phyloP scores from a whole-genome alignment of 2,113 vertebrate species.

The Mesocricetus auratus region DNA sequence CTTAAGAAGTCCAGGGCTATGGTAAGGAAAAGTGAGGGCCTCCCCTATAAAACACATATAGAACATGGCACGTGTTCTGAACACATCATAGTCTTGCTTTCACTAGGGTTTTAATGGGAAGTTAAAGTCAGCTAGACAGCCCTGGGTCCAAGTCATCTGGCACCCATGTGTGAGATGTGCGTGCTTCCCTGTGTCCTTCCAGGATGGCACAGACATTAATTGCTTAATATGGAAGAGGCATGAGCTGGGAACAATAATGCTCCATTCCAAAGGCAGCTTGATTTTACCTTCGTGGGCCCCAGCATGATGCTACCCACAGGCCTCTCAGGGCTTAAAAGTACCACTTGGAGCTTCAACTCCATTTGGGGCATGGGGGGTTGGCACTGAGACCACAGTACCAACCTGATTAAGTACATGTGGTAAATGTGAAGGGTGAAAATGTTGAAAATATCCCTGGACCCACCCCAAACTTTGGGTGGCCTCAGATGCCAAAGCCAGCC shows the following conservation, averaged over 20 bases:
- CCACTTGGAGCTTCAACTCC: not conserved
- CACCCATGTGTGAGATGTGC: slow-evolving; percentile 76
- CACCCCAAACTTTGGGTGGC: slow-evolving; percentile 75
- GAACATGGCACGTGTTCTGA: slow-evolving; percentile 41
- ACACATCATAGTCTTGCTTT: slow-evolving; percentile 66
- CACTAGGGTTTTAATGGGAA: slow-evolving; percentile 66
- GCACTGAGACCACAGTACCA: not conserved
- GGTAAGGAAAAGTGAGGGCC: not conserved
- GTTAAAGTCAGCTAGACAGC: slow-evolving; percentile 68
- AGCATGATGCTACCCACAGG: slow-evolving; percentile 48
- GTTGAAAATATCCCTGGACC: slow-evolving; percentile 62
- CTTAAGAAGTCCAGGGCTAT: not conserved
- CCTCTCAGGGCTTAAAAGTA: slow-evolving; percentile 68
- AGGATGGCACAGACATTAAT: slow-evolving; percentile 80
- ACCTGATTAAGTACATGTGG: slow-evolving; percentile 66
- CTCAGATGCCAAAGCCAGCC: slow-evolving; percentile 49
- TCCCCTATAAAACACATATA: slow-evolving; percentile 40
- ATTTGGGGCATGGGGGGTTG: slow-evolving; percentile 14
- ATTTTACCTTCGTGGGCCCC: slow-evolving; percentile 69
- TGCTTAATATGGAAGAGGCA: slow-evolving; percentile 75
- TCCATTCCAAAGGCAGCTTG: slow-evolving; percentile 65
- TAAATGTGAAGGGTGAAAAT: slow-evolving; percentile 62
- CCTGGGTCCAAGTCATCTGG: slow-evolving; percentile 78
- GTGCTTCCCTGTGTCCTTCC: slow-evolving; percentile 73
- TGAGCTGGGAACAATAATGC: slow-evolving; percentile 75